Conservation (phyloP, 2,113 vertebrate species). For the Semicossyphus pulcher region DNA sequence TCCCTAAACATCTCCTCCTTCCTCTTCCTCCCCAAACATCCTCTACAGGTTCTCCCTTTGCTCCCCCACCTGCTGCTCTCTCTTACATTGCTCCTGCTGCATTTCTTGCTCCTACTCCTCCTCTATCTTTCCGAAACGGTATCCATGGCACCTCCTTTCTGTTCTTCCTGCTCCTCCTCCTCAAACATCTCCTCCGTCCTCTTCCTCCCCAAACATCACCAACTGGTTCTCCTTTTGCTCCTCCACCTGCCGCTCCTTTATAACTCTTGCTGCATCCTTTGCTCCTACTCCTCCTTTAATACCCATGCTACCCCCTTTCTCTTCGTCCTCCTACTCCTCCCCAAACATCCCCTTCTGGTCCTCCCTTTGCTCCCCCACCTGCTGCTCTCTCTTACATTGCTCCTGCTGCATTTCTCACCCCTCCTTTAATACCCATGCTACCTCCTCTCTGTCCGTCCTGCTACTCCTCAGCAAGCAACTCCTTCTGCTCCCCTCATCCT, state of each 20-base stretch:
- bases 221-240: not conserved
- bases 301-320: not conserved
- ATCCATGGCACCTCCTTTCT: not conserved
- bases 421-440: not conserved
- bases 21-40: not conserved
- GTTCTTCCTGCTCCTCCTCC: not conserved
- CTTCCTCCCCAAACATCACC: slow-evolving; percentile 3
- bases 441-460: not conserved
- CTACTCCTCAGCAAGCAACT: not conserved
- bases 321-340: not conserved
- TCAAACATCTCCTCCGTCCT: not conserved
- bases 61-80: not conserved
- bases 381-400: not conserved
- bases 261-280: not conserved
- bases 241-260: not conserved
- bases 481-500: not conserved
- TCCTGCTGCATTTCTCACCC: not conserved
- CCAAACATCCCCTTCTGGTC: not conserved
- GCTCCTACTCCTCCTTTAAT: not conserved
- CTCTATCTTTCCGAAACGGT: too few relatives aligned
- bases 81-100: too few relatives aligned
- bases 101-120: not conserved
- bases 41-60: too few relatives aligned
- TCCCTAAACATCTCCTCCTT: not conserved
- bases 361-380: not conserved